phyloP scores from a whole-genome alignment of 2,797 vertebrate genomes.

The Arrhamphus sclerolepis region DNA sequence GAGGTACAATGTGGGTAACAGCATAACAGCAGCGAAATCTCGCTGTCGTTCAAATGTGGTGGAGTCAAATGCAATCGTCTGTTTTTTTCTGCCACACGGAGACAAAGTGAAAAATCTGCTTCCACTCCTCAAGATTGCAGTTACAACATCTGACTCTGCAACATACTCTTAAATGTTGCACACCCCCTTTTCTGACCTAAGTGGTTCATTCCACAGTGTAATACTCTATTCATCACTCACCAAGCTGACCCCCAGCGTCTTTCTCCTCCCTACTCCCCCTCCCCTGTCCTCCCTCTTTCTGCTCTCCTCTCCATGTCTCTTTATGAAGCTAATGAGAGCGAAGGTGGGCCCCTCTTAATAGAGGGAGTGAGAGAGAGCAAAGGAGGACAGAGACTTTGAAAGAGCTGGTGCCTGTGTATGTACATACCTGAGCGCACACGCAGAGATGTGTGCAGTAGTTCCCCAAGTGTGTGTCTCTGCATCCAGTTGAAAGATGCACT shows the following conservation, averaged over 20 bases:
- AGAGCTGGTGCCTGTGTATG: slow-evolving; percentile 22
- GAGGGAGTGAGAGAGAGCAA: slow-evolving; percentile 52
- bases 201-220: slow-evolving; percentile 83
- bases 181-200: slow-evolving; percentile 67
- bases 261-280: slow-evolving; percentile 59
- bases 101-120: slow-evolving; percentile 22
- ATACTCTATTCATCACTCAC: slow-evolving; percentile 83
- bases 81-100: slow-evolving; percentile 10
- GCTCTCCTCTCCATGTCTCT: slow-evolving; percentile 71
- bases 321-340: slow-evolving; percentile 85
- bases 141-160: slow-evolving; percentile 47
- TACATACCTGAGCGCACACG: slow-evolving; percentile 23
- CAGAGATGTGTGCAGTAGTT: slow-evolving; percentile 22
- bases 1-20: slow-evolving; percentile 40
- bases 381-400: slow-evolving; percentile 33
- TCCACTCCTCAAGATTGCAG: slow-evolving; percentile 28
- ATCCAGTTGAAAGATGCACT: slow-evolving; percentile 49
- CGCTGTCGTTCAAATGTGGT: slow-evolving; percentile 22
- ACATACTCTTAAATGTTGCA: slow-evolving; percentile 39
- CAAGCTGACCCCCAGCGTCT: slow-evolving; percentile 75
- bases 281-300: slow-evolving; percentile 63
- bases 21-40: slow-evolving; percentile 3
- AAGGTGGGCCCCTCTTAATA: slow-evolving; percentile 78
- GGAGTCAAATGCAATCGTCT: slow-evolving; percentile 14
- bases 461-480: slow-evolving; percentile 23